phyloP scores from a whole-genome alignment of 92 coral and sea anemone genomes.

The Isaurus tuberculatus region DNA sequence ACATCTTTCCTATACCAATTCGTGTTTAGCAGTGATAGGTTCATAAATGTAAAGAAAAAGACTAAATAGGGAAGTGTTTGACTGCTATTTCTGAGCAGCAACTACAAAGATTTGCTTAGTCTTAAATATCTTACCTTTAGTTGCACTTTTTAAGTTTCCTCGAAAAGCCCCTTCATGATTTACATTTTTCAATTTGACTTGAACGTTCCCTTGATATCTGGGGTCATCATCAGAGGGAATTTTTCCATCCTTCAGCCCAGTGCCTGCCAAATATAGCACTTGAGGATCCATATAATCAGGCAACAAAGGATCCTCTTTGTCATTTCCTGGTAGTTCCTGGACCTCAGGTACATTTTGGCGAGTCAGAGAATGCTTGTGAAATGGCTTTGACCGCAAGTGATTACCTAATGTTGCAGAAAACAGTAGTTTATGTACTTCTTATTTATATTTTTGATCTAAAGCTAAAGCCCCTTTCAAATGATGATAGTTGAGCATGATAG shows the following conservation, averaged over 20 bases:
- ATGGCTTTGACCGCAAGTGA: background rate
- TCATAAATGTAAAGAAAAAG: too few species aligned
- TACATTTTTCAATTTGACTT: background rate
- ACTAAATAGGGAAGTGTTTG: too few species aligned
- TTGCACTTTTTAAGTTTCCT: background rate
- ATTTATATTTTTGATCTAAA: too few species aligned
- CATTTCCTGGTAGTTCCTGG: slow-evolving; percentile 7
- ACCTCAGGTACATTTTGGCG: slow-evolving; percentile 29
- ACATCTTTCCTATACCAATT: too few species aligned
- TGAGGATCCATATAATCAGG: slow-evolving; percentile 44
- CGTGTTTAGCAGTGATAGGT: too few species aligned
- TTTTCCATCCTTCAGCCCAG: slow-evolving; percentile 25
- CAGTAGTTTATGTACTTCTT: background rate
- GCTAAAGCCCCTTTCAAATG: too few species aligned
- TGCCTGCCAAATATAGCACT: slow-evolving; percentile 38
- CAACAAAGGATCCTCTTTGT: background rate
- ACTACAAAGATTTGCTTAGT: too few species aligned
- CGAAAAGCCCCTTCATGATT: background rate
- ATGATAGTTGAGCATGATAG: too few species aligned
- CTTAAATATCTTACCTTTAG: background rate
- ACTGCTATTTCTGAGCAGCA: too few species aligned
- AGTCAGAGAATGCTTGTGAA: background rate
- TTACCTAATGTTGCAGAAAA: background rate
- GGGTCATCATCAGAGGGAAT: background rate
- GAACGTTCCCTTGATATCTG: background rate